Evolutionary conservation across 2,113 vertebrate genomes (phyloP), one percentile per base, ranked within the genome.

Genomic region (Salvator merianae): DNA sequence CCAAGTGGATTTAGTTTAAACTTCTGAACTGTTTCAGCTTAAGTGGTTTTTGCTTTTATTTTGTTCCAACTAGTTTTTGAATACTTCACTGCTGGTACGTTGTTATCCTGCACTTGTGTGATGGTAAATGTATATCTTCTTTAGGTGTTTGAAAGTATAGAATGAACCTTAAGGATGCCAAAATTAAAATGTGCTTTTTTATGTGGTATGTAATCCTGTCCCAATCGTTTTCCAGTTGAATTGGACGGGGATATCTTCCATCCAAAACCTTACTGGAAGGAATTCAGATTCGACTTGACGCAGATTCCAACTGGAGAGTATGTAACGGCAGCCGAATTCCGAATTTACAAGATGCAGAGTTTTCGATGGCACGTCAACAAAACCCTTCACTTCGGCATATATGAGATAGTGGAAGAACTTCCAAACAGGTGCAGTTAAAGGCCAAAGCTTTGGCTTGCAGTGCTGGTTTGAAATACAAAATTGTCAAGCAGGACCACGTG

Each of bases 281-380:
- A 99, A 95, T 98, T 99, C 86, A 94, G 93, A 1, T 99, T 99
- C 14, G 99, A 99, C 92, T 95, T 99, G 93, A 97, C 97, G 0
- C 98, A 97, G 32, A 97, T 99, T 82, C 98, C 98, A 0, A 92
- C 94, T 1, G 98, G 97, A 0, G 99, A 99, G 93, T 95, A 94
- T 0, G 97, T 99, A 88, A 98, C 97, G 0, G 97, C 98, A 0
- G 98, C 98, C 0, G 98, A 99, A 92, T 98, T 99, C 79, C 97
- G 98, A 14, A 98, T 99, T 90, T 99, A 98, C 89, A 99, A 99
- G 94, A 96, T 95, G 0, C 94, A 96, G 72, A 98, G 97, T 0
- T 62, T 93, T 81, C 88, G 92, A 32, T 91, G 93, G 38, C 94
- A 94, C 3, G 89, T 92, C 47, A 99, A 99, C 93, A 74, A 89